Evolutionary conservation across 2,888 invertebrate species (phyloP).

Genomic region (Sycophila texana): DNA sequence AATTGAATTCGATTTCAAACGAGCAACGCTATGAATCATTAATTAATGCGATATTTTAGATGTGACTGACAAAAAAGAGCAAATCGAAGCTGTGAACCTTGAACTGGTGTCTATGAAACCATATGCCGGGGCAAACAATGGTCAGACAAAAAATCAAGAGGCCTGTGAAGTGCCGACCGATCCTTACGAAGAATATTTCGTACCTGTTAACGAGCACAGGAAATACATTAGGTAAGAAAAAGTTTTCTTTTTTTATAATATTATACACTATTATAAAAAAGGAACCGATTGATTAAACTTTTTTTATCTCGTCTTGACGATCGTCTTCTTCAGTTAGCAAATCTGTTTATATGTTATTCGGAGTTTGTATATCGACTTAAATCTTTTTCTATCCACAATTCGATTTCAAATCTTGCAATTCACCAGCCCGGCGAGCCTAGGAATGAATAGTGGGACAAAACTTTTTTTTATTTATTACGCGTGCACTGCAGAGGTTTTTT

Average conservation of each 20-base stretch:
- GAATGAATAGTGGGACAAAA: conserved; percentile 18
- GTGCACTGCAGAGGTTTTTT: conserved; percentile 56
- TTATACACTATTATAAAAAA: neutral
- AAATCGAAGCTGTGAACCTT: conserved; percentile 85
- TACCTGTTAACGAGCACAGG: conserved; percentile 89
- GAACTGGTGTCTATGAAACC: conserved; percentile 87
- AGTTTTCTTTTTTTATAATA: neutral
- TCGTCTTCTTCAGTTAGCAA: conserved; percentile 23
- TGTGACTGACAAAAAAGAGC: conserved; percentile 71
- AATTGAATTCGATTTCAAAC: neutral
- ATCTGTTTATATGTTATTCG: conserved; percentile 17
- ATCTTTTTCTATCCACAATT: conserved; percentile 43
- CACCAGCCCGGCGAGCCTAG: conserved; percentile 60
- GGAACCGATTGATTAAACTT: conserved; percentile 1
- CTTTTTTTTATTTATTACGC: conserved; percentile 16
- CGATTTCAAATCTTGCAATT: conserved; percentile 56
- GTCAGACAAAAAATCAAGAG: conserved; percentile 73
- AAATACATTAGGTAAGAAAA: conserved; percentile 86
- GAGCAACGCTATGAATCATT: neutral
- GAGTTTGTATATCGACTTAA: conserved; percentile 42
- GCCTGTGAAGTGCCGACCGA: conserved; percentile 78
- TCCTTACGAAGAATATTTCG: conserved; percentile 90
- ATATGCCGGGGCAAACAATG: conserved; percentile 78
- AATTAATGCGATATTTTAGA: conserved; percentile 52
- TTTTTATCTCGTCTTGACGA: conserved; percentile 24